A percentile compares a stretch with the other conserved stretches of the same genome.
Conservation (phyloP, 2,888 invertebrate genomes). For the Phyto melanocephala region DNA sequence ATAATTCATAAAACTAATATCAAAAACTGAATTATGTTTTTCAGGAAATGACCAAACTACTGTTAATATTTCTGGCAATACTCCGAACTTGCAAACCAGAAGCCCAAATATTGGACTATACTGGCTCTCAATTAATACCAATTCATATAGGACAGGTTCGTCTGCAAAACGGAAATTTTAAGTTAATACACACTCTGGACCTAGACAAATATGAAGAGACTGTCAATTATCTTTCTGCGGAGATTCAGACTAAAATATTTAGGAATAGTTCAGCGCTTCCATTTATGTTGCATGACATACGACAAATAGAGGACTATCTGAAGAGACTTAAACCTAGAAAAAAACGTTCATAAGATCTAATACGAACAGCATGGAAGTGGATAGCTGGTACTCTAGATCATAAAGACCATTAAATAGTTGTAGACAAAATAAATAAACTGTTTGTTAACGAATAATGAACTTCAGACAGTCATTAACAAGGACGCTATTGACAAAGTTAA, state of each 20-base stretch:
- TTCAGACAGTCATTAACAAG: not conserved
- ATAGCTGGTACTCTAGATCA: not conserved
- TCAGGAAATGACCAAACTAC: no score
- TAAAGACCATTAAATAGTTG: not conserved
- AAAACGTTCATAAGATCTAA: not conserved
- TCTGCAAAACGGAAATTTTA: not conserved
- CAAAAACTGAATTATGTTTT: not conserved
- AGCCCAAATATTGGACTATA: not conserved
- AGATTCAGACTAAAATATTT: no score
- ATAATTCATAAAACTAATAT: not conserved
- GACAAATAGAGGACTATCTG: no score
- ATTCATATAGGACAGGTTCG: not conserved
- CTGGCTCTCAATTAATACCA: not conserved
- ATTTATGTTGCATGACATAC: no score
- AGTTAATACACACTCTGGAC: no score
- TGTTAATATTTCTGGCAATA: no score
- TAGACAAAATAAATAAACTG: conserved; percentile 16
- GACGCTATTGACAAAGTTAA: not conserved
- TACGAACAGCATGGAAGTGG: not conserved
- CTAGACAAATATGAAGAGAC: no score
- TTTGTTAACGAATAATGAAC: not conserved
- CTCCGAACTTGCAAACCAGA: not conserved
- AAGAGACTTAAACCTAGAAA: not conserved
- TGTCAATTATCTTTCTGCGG: no score
- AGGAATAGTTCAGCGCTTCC: no score